Evolutionary conservation across 2,888 invertebrate species (phyloP), one percentile per base, ranked within the genome.

Genomic region (Salticus scenicus): DNA sequence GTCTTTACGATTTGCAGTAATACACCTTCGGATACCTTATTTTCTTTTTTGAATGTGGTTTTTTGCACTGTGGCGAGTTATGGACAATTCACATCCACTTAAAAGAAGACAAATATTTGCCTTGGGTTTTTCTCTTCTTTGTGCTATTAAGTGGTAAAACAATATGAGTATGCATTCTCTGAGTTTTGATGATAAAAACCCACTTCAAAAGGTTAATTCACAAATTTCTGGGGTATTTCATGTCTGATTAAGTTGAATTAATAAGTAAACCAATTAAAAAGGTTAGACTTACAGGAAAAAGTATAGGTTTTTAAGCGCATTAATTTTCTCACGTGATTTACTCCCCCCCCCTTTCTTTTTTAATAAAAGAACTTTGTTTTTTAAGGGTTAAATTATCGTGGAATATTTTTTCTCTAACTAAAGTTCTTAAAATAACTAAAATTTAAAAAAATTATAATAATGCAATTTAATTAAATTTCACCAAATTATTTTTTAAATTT

Each of bases 61-160:
- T 47, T 24, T 57, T 17, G 57, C 24, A 7, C 24, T 57, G 57
- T 57, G 57, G 57, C 24, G 57, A 57, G 57, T 57, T 24, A 24
- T 24, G 57, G 57, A 57, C 57, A 57, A 57, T 24, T 20, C 24
- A 57, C 20, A 57, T 24, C 24, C 5, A 24, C 57, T 57, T 24
- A 57, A 57, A 57, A 57, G 20, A 57, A 24, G 57, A 24, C 24
- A 57, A 57, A 57, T 57, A 57, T 57, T 57, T 57, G 57, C 24
- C 17, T 57, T 10, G 14, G 10, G 24, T 5, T 57, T 57, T 57
- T 57, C 24, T 24, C 24, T 1, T 24, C 17, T n/a, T 5, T 5
- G 1, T 10, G 42, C 57, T 1, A 12, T 5, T 24, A 57, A 12
- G 24, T 57, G 20, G 24, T 57, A 57, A 57, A 57, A 57, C 57